Evolutionary conservation across 2,888 invertebrate species (phyloP), one percentile per base, ranked within the genome.

Genomic region (Ceramica pisi): DNA sequence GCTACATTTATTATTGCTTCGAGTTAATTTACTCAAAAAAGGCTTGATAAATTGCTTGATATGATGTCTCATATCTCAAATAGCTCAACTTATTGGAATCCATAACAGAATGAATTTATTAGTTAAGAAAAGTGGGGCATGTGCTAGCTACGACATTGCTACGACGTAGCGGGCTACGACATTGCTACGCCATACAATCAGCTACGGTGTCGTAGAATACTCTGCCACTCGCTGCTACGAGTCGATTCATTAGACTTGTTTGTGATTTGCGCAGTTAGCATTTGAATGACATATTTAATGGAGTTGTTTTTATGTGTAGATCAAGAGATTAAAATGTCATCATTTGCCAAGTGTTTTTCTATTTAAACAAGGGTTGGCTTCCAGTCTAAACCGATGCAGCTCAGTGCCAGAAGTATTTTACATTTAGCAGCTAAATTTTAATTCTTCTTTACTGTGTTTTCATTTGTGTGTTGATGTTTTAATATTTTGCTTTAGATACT

Each of bases 161-260:
- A 61, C 61, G 62, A 16, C 41, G 61, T 57, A 53, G 57, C 51
- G 14, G 8, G 35, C 65, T 76, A 76, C 50, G 56, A 46, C n/a
- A 35, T 26, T 10, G 65, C 80, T 76, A 79, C 67, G 57, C 16
- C 21, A 21, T 59, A 31, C 59, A 73, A 74, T 65, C 53, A 44
- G 62, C 75, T 38, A 57, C 80, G 67, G 14, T 26, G 51, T 48
- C 61, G 67, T 75, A 62, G 67, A 23, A 44, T 26, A 35, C 48
- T 74, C 44, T 16, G 50, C 26, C 60, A 59, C 8, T n/a, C n/a
- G n/a, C 50, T 38, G 56, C 48, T 65, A 61, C 67, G 46, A 51
- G 50, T 41, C 56, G 14, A 77, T 71, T 72, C 62, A 78, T 75
- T 72, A 72, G 51, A 41, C 48, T 38, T 63, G 46, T 78, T 71